Percentiles rank a stretch among this genome's conserved stretches.
These are phyloP conservation scores for Sesia bembeciformis DNA, from an alignment of 2,888 invertebrate species.

Conservation along the genomic window DNA sequence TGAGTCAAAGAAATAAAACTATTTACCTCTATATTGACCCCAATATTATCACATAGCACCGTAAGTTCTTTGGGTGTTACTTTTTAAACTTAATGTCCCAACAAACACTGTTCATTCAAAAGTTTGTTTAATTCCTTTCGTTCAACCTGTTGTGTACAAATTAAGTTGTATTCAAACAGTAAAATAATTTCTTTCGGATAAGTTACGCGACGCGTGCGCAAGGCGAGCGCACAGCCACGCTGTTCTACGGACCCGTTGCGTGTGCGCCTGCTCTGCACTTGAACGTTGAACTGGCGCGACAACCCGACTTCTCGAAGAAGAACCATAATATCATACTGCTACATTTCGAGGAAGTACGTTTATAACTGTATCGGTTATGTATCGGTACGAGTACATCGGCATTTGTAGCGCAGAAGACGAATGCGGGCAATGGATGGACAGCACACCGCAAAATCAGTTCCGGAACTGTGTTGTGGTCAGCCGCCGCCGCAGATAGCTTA, in stretches of 20 bases:
- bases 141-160: too few species aligned
- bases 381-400: constrained; percentile 16
- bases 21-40: constrained; percentile 19
- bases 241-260: constrained; percentile 39
- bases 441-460: constrained; percentile 50
- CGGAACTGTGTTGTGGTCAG: constrained; percentile 50
- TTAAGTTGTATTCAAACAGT: too few species aligned
- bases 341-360: constrained; percentile 13
- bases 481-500: constrained; percentile 38
- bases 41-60: constrained; percentile 7
- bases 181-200: constrained; percentile 27
- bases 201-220: constrained; percentile 28
- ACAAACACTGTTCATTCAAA: constrained; percentile 30
- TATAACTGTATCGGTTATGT: constrained; percentile 27
- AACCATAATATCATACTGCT: constrained; percentile 9
- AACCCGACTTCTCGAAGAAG: constrained; percentile 33
- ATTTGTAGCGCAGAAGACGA: constrained; percentile 42
- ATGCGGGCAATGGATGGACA: constrained; percentile 37
- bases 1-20: not conserved
- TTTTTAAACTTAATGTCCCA: constrained; percentile 22
- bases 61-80: constrained; percentile 3
- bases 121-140: too few species aligned
- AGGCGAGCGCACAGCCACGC: constrained; percentile 40
- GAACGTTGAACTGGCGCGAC: constrained; percentile 59
- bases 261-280: constrained; percentile 63